Conservation (phyloP, 2,797 vertebrate genomes). For the Chelonia mydas region DNA sequence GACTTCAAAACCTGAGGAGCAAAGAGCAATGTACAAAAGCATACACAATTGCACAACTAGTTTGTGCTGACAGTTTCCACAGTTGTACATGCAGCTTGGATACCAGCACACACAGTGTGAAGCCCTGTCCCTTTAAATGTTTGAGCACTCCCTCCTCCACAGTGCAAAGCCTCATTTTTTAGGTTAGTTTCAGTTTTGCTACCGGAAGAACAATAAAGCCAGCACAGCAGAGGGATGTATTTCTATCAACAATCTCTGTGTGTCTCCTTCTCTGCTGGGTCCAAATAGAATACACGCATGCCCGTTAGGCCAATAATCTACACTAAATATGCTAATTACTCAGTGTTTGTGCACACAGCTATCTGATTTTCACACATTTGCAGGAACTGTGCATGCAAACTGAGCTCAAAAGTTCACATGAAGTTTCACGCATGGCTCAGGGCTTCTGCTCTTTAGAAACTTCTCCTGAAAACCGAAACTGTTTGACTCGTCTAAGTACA, state of each 20-base stretch:
- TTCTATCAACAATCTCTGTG: too few relatives aligned
- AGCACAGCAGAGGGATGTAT: too few relatives aligned
- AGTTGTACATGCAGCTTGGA: neutral
- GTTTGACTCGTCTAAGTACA: neutral
- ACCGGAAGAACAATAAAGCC: too few relatives aligned
- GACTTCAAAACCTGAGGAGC: neutral
- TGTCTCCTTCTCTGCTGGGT: too few relatives aligned
- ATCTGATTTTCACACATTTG: neutral
- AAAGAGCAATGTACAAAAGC: neutral
- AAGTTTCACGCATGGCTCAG: neutral
- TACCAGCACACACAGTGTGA: neutral
- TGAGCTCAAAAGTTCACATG: rapidly evolving
- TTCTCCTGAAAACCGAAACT: neutral
- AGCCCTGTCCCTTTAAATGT: too few relatives aligned
- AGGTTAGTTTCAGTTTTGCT: too few relatives aligned
- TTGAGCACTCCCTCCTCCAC: too few relatives aligned
- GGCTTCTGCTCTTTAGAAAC: neutral
- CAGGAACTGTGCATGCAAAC: neutral
- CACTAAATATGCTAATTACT: too few relatives aligned
- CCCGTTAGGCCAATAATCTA: rapidly evolving
- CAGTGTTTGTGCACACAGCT: too few relatives aligned
- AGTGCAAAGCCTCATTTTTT: too few relatives aligned
- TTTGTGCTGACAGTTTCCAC: neutral
- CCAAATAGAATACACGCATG: neutral
- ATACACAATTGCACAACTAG: neutral